Evolutionary conservation across 2,888 invertebrate species (phyloP), one percentile per base, ranked within the genome.

Genomic region (Clunio marinus): DNA sequence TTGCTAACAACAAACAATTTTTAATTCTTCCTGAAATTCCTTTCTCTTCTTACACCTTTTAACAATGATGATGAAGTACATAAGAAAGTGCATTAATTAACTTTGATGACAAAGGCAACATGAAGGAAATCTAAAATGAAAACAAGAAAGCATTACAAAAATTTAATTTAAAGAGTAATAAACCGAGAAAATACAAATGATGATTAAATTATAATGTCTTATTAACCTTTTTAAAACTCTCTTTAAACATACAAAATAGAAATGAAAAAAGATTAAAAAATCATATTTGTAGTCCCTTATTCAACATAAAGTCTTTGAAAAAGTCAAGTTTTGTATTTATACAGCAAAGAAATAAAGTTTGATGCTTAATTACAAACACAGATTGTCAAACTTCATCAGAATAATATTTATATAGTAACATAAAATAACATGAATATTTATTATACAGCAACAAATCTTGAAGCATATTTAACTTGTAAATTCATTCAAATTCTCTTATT

Each of bases 11-110:
- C 24, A 20, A 45, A 20, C 66, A 66, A 66, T 66, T 66, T 66
- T 66, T 66, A 66, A 66, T 66, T 66, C 55, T 55, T 65, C 15
- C 1, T 10, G 35, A 55, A 51, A 5, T 32, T 27, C 41, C n/a
- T 37, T 24, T 25, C 20, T 22, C 4, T 41, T 13, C 41, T 32
- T 41, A 3, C 13, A 25, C 35, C 8, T 59, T 32, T 59, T 59
- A n/a, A 8, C 5, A 5, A 37, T 13, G 22, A 37, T 22, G 7
- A 15, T n/a, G 45, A 7, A 63, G 63, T 63, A 63, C 63, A 63
- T 24, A 63, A 24, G 25, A 46, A 63, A 63, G 63, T 63, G 63
- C 57, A 57, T 57, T 57, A 57, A 57, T 17, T 32, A 13, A 22
- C 51, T 51, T 51, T 22, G 22, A 20, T 51, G n/a, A 20, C 22